Percentiles rank a stretch among this genome's conserved stretches.
These are phyloP conservation scores for Mycogona germanica DNA, from an alignment of 2,888 invertebrate genomes.

Conservation along the genomic window DNA sequence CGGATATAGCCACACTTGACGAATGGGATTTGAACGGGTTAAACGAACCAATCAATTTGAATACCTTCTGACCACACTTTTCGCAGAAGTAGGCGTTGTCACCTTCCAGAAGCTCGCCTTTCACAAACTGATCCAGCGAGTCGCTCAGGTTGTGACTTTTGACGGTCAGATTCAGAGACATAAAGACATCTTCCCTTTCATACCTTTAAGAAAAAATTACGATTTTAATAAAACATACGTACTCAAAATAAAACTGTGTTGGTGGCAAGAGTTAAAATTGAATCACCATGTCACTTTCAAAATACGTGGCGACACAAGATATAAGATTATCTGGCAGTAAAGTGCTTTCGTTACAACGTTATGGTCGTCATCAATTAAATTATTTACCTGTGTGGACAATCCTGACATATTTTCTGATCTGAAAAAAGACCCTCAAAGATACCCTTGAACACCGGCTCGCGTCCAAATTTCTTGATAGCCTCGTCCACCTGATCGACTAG, in stretches of 20 bases:
- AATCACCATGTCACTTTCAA: neutral
- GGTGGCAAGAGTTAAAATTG: too few relatives aligned
- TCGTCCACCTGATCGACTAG: slow-evolving; percentile 41
- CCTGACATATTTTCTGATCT: slow-evolving; percentile 42
- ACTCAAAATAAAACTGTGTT: neutral
- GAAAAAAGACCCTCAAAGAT: slow-evolving; percentile 40
- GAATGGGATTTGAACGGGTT: neutral
- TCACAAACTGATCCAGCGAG: slow-evolving; percentile 41
- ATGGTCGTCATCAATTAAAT: neutral
- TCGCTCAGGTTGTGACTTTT: slow-evolving; percentile 38
- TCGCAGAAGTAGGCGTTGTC: slow-evolving; percentile 44
- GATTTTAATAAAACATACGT: neutral
- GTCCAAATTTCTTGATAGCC: slow-evolving; percentile 36
- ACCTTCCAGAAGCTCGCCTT: slow-evolving; percentile 42
- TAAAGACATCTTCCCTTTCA: slow-evolving; percentile 40
- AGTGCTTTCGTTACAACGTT: neutral
- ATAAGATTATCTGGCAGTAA: too few relatives aligned
- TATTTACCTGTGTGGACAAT: slow-evolving; percentile 39
- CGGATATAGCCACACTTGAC: too few relatives aligned
- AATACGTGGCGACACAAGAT: neutral
- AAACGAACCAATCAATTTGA: neutral
- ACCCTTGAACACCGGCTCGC: slow-evolving; percentile 37
- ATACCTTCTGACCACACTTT: slow-evolving; percentile 40
- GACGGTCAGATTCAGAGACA: slow-evolving; percentile 39
- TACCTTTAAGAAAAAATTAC: slow-evolving; percentile 30